Evolutionary conservation across 2,113 vertebrate genomes (phyloP), one percentile per base, ranked within the genome.

Genomic region (Gila orcuttii): DNA sequence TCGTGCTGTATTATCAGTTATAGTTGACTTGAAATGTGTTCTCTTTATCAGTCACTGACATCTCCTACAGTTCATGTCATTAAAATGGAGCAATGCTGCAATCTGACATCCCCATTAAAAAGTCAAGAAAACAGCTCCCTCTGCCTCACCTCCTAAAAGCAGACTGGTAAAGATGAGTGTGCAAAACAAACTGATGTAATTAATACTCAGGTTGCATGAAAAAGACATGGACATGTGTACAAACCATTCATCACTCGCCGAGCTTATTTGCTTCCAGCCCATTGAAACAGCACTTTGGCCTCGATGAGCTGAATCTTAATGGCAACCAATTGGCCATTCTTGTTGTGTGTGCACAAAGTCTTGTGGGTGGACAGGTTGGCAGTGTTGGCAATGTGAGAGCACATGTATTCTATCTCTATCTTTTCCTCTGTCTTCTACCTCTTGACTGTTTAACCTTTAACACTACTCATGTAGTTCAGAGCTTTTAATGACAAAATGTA

Each of bases 131-230:
- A 75, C 15, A 39, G 4, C 66, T 74, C 36, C 19, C 69, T 76
- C 45, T 28, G 36, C 69, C 64, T 74, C 62, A 19, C 31, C 79
- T 50, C 82, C 25, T 28, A 52, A 79, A 85, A 73, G 82, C 89
- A 89, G 91, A 91, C 89, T 79, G 88, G 88, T 93, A 94, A 93
- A 93, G 93, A 95, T 95, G 93, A 94, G 90, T 77, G 89, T 79
- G 91, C 92, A 91, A 92, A 92, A 90, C 90, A 92, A 93, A 92
- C 93, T 88, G 91, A 91, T 93, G 92, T 95, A 94, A 94, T 95
- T 93, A 95, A 95, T 94, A 93, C 85, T 87, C 88, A 87, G 90
- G 93, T 94, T 94, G 91, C 92, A 91, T 89, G 89, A 91, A 89
- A 91, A 91, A 91, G 92, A 94, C 93, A 82, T 90, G 89, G 90